Percentiles rank a stretch among this genome's conserved stretches.
Evolutionary conservation across 1,140 invertebrate genomes (phyloP).

Genomic region (Potamilus streckersoni): DNA sequence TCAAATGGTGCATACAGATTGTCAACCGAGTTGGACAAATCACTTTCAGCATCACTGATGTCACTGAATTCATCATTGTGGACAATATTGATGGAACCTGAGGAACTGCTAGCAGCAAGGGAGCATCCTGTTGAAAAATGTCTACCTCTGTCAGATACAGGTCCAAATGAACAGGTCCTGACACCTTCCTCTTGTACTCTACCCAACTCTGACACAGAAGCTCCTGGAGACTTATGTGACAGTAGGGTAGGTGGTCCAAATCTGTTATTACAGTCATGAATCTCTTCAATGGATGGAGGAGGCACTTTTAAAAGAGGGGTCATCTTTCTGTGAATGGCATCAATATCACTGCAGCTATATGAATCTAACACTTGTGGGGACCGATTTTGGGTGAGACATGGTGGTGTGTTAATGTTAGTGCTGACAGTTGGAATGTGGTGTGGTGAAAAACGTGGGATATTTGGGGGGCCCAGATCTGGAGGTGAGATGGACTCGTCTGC

Average conservation of each 20-base stretch:
- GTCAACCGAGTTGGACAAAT: not conserved
- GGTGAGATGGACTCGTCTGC: slow-evolving; percentile 14
- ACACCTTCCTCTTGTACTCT: slow-evolving; percentile 3
- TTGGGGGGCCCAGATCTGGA: slow-evolving; percentile 45
- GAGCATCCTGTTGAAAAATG: slow-evolving; percentile 1
- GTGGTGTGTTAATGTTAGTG: slow-evolving; percentile 11
- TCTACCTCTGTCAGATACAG: not conserved
- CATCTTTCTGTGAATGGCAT: too few relatives aligned
- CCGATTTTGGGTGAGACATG: slow-evolving; percentile 21
- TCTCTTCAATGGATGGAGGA: too few relatives aligned
- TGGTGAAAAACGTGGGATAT: slow-evolving; percentile 23
- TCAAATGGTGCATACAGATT: too few relatives aligned
- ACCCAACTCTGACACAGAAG: slow-evolving; percentile 7
- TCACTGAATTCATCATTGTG: slow-evolving; percentile 41
- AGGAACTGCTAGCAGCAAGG: slow-evolving; percentile 13
- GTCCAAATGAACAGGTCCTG: slow-evolving; percentile 1
- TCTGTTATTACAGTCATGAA: too few relatives aligned
- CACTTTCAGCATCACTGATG: slow-evolving; percentile 40
- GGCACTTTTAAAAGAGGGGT: too few relatives aligned
- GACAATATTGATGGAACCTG: slow-evolving; percentile 36
- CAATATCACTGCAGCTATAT: too few relatives aligned
- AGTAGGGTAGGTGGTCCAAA: too few relatives aligned
- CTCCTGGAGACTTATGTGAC: slow-evolving; percentile 19
- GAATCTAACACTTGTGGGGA: too few relatives aligned
- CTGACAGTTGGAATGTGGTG: slow-evolving; percentile 5